Evolutionary conservation across 37 sponge, comb jelly and placozoan species (phyloP), one percentile per base, ranked within the genome.

Genomic region (Aphrocallistes beatrix): DNA sequence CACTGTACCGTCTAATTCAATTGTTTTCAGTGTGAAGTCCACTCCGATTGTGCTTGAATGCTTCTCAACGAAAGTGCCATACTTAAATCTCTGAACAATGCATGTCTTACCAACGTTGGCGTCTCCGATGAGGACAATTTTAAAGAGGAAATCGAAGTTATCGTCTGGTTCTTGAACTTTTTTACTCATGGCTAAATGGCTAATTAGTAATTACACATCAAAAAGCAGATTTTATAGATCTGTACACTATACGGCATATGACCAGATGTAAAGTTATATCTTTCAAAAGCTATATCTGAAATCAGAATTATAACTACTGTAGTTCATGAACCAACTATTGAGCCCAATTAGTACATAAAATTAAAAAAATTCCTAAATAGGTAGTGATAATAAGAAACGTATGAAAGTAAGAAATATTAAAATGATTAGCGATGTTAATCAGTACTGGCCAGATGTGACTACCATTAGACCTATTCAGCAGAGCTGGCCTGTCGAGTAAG

Each of bases 21-120:
- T 81, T 1, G 91, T 96, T 82, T 90, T 93, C 50, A 93, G 84
- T 32, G 93, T 90, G 83, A 93, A 96, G 85, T 96, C 96, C 39
- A 96, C 96, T 50, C 96, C 96, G 39, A 96, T 96, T 0, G 96
- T 96, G 84, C 91, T 96, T n/a, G 89, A 92, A 9, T 91, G 93
- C 37, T 92, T 81, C 91, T 96, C 96, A 16, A 87, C 84, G 88
- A 91, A 96, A 47, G 89, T 81, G 0, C 91, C 96, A 69, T 93
- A 85, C 37, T 92, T 91, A 84, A 93, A 96, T 6, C 96, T 86
- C 92, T 96, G 92, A 8, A 96, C 92, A 9, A 90, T 87, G 82
- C 93, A 96, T 38, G 96, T 96, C 88, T 96, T 96, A 1, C 96
- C 96, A 34, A 96, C 93, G 21, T 89, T 90, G n/a, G 93, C 90